A percentile compares a stretch with the other conserved stretches of the same genome.
Conservation (phyloP, 2,797 vertebrate species). For the Zalophus californianus region DNA sequence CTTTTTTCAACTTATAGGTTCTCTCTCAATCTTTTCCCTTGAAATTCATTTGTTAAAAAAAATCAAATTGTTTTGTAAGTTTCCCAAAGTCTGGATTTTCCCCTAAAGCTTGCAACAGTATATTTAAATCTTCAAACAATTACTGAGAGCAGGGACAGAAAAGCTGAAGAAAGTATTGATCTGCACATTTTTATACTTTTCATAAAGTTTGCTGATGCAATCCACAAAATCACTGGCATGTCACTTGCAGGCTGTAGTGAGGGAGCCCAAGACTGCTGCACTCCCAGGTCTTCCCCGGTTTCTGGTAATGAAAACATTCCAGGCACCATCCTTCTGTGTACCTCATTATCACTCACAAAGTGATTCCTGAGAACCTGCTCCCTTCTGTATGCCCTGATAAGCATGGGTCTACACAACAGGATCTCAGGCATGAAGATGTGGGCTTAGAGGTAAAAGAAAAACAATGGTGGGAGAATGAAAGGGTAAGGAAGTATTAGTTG, state of each 20-base stretch:
- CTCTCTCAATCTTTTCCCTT: neutral
- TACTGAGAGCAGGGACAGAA: neutral
- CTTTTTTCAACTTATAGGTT: conserved; percentile 32
- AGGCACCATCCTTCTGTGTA: neutral
- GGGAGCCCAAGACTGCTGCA: neutral
- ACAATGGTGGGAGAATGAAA: neutral
- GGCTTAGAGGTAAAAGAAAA: neutral
- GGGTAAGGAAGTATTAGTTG: neutral
- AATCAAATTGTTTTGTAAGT: neutral
- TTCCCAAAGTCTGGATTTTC: conserved; percentile 38
- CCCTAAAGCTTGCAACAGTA: neutral
- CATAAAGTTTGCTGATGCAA: neutral
- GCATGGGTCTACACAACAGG: neutral
- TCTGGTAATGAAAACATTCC: neutral
- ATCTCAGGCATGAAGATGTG: neutral
- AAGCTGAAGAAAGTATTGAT: neutral
- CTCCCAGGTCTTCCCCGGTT: neutral
- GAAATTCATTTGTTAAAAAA: neutral
- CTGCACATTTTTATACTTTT: neutral
- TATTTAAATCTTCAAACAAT: neutral
- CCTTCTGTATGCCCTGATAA: neutral
- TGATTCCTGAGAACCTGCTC: neutral
- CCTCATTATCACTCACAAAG: neutral
- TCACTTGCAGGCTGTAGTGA: neutral
- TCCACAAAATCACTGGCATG: neutral